Conservation (phyloP, 2,888 invertebrate species). For the Graphium colonna region DNA sequence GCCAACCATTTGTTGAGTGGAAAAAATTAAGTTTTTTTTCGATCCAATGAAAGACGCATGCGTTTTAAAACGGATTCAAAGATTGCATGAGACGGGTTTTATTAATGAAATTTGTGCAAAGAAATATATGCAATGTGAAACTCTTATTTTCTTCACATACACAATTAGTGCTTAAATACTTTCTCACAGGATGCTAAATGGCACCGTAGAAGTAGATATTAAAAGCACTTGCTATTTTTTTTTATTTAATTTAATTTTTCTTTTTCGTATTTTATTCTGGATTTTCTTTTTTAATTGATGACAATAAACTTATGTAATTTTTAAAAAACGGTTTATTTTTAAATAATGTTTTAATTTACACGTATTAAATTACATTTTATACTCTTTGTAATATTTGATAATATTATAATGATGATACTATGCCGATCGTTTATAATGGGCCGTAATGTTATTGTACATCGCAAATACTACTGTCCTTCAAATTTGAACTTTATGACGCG, state of each 20-base stretch:
- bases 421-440: background rate
- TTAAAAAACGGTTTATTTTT: too few species aligned
- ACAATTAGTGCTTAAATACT: too few species aligned
- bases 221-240: background rate
- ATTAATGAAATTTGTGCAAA: background rate
- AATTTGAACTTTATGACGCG: slow-evolving; percentile 13
- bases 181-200: too few species aligned
- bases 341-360: too few species aligned
- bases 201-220: background rate
- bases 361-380: too few species aligned
- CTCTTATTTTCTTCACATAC: background rate
- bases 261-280: background rate
- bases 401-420: too few species aligned
- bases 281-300: background rate
- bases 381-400: too few species aligned
- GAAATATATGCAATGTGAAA: background rate
- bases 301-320: background rate
- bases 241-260: background rate
- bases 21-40: too few species aligned
- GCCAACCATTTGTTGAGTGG: too few species aligned
- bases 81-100: slow-evolving; percentile 11
- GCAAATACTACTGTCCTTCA: slow-evolving; percentile 8
- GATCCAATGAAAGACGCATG: too few species aligned
- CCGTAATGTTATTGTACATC: slow-evolving; percentile 22
- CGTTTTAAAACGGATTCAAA: background rate